These are phyloP conservation scores for Lamellibrachia luymesi DNA, from an alignment of 1,140 invertebrate species.

Conservation along the genomic window DNA sequence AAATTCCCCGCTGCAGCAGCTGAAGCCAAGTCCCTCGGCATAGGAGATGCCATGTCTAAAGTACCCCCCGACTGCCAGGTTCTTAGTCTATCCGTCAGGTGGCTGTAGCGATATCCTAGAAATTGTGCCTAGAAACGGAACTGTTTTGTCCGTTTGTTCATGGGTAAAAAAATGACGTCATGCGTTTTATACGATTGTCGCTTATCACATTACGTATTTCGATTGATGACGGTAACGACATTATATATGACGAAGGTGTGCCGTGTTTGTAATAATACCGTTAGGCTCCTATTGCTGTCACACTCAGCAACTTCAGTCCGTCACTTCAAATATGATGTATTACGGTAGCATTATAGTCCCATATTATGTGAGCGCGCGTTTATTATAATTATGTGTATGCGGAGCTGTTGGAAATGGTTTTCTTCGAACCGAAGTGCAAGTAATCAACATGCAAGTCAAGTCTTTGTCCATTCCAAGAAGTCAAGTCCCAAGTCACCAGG, in stretches of 20 bases:
- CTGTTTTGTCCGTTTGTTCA: neutral
- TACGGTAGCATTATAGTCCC: no score
- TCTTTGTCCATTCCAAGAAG: no score
- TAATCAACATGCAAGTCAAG: no score
- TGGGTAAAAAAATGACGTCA: neutral
- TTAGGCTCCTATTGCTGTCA: no score
- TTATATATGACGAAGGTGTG: neutral
- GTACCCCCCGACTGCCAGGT: neutral
- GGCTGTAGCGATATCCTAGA: neutral
- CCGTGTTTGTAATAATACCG: no score
- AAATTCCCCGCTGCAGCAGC: constrained; percentile 8
- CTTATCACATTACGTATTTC: neutral
- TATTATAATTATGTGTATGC: no score
- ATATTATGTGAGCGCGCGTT: no score
- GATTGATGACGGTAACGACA: neutral
- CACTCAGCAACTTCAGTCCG: no score
- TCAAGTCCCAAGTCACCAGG: no score
- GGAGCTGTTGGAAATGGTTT: no score
- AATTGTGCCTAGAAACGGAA: neutral
- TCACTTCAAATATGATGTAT: no score
- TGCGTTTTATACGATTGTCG: neutral
- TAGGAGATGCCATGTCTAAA: neutral
- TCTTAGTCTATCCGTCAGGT: neutral
- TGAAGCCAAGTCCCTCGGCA: constrained; percentile 3
- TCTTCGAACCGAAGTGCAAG: no score